Percentiles rank a stretch among this genome's conserved stretches.
These are phyloP conservation scores for Automeris io DNA, from an alignment of 2,888 invertebrate species.

Conservation along the genomic window DNA sequence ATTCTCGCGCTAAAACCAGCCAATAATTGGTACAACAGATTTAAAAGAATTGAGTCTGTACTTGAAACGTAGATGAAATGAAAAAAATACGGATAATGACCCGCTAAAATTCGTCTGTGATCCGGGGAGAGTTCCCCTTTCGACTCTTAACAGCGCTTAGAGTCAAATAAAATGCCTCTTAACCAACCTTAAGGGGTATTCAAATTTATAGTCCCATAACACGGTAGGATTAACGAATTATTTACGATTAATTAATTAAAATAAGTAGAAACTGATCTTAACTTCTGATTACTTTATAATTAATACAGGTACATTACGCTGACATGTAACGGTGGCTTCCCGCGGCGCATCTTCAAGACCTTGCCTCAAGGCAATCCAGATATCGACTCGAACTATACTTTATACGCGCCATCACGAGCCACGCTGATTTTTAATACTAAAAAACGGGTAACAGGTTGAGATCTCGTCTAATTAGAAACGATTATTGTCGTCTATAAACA, in stretches of 20 bases:
- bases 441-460: too few relatives aligned
- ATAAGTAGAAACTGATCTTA: neutral
- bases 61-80: slow-evolving; percentile 50
- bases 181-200: slow-evolving; percentile 47
- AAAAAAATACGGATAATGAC: slow-evolving; percentile 61
- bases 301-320: neutral
- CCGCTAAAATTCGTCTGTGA: slow-evolving; percentile 52
- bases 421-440: too few relatives aligned
- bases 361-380: too few relatives aligned
- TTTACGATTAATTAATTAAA: neutral
- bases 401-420: too few relatives aligned
- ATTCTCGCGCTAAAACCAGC: too few relatives aligned
- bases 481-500: too few relatives aligned
- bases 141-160: slow-evolving; percentile 69
- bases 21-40: too few relatives aligned
- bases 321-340: too few relatives aligned
- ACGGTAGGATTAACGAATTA: slow-evolving; percentile 3
- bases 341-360: too few relatives aligned
- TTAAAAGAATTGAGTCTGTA: too few relatives aligned
- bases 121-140: slow-evolving; percentile 45
- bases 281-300: neutral
- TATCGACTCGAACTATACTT: too few relatives aligned
- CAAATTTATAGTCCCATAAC: slow-evolving; percentile 8
- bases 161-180: slow-evolving; percentile 66
- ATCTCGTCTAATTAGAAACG: too few relatives aligned